Evolutionary conservation across 1,140 invertebrate species (phyloP).

Genomic region (Philopotamus ludificatus): DNA sequence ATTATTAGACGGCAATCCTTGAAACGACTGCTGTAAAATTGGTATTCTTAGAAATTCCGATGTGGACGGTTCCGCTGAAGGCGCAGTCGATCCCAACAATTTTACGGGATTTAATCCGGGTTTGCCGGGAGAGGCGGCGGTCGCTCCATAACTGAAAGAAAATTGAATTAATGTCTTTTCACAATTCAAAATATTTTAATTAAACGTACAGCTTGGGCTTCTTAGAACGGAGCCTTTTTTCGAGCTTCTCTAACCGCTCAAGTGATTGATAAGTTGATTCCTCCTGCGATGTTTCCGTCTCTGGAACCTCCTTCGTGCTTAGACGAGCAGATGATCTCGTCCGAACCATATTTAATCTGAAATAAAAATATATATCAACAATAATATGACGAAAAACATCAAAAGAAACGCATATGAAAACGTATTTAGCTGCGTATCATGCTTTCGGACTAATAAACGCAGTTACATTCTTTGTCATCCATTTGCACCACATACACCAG

Average conservation of each 20-base stretch:
- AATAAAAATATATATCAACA: conserved; percentile 1
- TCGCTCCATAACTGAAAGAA: neutral
- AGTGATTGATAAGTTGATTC: conserved; percentile 9
- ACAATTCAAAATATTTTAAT: neutral
- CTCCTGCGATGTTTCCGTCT: neutral
- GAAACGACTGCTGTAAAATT: too few relatives aligned
- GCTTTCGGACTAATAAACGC: too few relatives aligned
- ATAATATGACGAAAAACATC: too few relatives aligned
- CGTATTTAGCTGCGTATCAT: too few relatives aligned
- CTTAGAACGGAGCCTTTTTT: conserved; percentile 8
- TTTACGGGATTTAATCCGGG: too few relatives aligned
- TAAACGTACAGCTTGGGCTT: neutral
- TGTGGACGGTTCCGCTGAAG: too few relatives aligned
- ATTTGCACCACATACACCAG: too few relatives aligned
- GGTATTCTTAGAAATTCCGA: too few relatives aligned
- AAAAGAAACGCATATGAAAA: too few relatives aligned
- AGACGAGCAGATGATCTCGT: conserved; percentile 10
- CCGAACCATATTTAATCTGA: conserved; percentile 16
- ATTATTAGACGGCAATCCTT: too few relatives aligned
- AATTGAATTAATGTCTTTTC: neutral
- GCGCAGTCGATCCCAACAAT: too few relatives aligned
- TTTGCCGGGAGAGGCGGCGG: neutral
- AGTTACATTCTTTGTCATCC: too few relatives aligned
- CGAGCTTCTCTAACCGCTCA: conserved; percentile 8
- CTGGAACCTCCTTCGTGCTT: neutral